Conservation (phyloP, 2,888 invertebrate genomes). For the Eupithecia subumbrata region DNA sequence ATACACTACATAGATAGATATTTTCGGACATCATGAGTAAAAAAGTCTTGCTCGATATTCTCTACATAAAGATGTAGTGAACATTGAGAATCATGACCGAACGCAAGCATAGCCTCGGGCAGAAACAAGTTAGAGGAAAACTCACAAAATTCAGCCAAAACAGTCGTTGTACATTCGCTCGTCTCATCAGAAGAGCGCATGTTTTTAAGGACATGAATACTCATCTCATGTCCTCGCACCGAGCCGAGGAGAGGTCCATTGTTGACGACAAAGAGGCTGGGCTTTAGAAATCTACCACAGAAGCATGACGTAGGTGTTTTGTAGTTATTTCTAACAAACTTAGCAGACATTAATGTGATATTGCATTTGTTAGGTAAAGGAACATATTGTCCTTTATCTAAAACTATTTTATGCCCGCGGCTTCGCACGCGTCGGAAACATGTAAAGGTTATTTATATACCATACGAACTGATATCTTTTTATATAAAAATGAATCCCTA, state of each 20-base stretch:
- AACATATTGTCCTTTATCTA: neutral
- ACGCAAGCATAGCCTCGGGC: neutral
- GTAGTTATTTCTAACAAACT: neutral
- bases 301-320: conserved; percentile 15
- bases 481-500: no score
- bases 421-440: no score
- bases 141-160: neutral
- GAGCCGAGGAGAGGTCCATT: conserved; percentile 38
- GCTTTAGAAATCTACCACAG: conserved; percentile 38
- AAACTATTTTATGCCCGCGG: neutral
- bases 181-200: conserved; percentile 17
- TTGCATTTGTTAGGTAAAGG: neutral
- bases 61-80: no score
- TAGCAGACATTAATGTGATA: neutral
- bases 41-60: no score
- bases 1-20: no score
- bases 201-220: conserved; percentile 34
- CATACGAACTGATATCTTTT: no score
- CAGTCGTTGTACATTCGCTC: conserved; percentile 13
- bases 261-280: conserved; percentile 34
- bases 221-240: conserved; percentile 33
- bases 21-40: no score
- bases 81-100: neutral
- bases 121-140: neutral
- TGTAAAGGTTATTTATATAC: no score